Evolutionary conservation across 1,140 invertebrate species (phyloP).

Genomic region (Teleopsis dalmanni): DNA sequence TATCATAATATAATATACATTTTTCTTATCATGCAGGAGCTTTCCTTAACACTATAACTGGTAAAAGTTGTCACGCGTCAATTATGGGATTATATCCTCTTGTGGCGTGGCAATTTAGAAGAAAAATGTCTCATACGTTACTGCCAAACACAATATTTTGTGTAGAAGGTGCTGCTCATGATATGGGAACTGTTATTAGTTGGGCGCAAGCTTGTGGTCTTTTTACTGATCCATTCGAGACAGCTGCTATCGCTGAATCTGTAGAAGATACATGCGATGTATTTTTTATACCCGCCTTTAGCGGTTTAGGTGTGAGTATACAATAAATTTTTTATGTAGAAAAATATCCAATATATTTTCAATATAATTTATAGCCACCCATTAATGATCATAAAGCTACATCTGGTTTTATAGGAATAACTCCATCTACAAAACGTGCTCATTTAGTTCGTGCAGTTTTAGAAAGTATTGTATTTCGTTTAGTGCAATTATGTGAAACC

Average conservation of each 20-base stretch:
- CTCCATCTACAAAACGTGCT: slow-evolving; percentile 64
- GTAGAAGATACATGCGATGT: slow-evolving; percentile 71
- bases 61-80: slow-evolving; percentile 65
- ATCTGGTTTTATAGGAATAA: slow-evolving; percentile 78
- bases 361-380: slow-evolving; percentile 59
- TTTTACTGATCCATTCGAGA: slow-evolving; percentile 60
- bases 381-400: slow-evolving; percentile 77
- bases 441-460: slow-evolving; percentile 77
- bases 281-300: slow-evolving; percentile 87
- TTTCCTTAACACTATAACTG: slow-evolving; percentile 87
- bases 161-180: slow-evolving; percentile 77
- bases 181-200: slow-evolving; percentile 79
- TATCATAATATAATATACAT: no score
- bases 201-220: slow-evolving; percentile 76
- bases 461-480: slow-evolving; percentile 79
- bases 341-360: slow-evolving; percentile 3
- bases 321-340: slow-evolving; percentile 3
- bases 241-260: slow-evolving; percentile 60
- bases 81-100: slow-evolving; percentile 78
- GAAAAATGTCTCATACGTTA: not conserved
- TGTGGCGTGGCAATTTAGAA: slow-evolving; percentile 77
- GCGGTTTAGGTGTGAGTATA: slow-evolving; percentile 70
- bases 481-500: slow-evolving; percentile 66
- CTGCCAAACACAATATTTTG: slow-evolving; percentile 57
- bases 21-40: no score